Evolutionary conservation across 2,113 vertebrate species (phyloP).

Genomic region (Calonectris borealis): DNA sequence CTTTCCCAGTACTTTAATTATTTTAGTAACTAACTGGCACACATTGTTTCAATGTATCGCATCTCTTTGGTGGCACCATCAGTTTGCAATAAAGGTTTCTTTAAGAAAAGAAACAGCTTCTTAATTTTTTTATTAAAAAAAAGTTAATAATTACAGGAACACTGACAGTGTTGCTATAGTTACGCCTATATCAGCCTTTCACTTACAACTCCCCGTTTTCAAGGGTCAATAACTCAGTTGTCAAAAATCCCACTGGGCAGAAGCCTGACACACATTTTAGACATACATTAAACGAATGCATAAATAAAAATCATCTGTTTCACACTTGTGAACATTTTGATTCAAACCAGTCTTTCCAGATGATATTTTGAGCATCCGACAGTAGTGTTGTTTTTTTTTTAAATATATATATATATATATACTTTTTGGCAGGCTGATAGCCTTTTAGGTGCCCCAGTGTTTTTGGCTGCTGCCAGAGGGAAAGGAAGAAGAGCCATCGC

Average conservation of each 20-base stretch:
- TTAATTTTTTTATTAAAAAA: conserved; percentile 48
- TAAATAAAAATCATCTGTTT: conserved; percentile 1
- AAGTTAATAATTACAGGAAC: conserved; percentile 67
- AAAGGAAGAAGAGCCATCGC: background rate
- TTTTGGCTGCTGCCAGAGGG: background rate
- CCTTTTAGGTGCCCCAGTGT: background rate
- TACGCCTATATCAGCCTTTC: conserved; percentile 65
- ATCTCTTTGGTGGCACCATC: background rate
- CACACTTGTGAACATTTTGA: background rate
- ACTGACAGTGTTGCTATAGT: conserved; percentile 68
- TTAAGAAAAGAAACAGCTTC: conserved; percentile 14
- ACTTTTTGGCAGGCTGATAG: background rate
- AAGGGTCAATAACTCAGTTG: conserved; percentile 70
- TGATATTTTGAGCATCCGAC: background rate
- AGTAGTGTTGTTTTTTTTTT: background rate
- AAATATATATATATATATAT: too few species aligned
- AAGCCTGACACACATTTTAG: conserved; percentile 46
- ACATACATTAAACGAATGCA: conserved; percentile 38
- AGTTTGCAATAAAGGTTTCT: background rate
- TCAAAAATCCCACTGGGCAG: conserved; percentile 67
- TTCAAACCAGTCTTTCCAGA: background rate
- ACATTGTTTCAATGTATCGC: background rate
- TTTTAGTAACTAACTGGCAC: background rate
- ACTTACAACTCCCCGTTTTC: conserved; percentile 52
- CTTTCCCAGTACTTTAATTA: background rate